A percentile compares a stretch with the other conserved stretches of the same genome.
Conservation (phyloP, 2,888 invertebrate species). For the Drosophila helvetica region DNA sequence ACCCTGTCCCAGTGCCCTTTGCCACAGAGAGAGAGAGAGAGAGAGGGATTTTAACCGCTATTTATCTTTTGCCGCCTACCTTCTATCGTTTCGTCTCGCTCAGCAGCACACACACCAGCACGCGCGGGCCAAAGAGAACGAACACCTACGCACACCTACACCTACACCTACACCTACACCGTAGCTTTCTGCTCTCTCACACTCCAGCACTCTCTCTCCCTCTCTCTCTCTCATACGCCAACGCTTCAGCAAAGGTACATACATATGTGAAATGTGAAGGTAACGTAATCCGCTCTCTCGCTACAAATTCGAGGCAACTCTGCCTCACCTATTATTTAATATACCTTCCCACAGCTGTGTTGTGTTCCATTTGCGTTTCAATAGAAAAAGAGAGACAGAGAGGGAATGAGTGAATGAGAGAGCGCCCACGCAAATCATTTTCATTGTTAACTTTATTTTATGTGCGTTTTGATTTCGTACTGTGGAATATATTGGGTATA, state of each 20-base stretch:
- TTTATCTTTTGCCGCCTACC: background rate
- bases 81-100: background rate
- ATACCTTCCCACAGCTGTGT: background rate
- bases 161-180: no score
- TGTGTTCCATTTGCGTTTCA: conserved; percentile 1
- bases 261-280: background rate
- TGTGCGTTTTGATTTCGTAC: conserved; percentile 53
- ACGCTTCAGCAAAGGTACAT: background rate
- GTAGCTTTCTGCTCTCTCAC: background rate
- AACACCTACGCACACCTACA: background rate
- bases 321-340: background rate
- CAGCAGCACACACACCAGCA: background rate
- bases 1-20: background rate
- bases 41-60: background rate
- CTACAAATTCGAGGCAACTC: background rate
- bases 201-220: no score
- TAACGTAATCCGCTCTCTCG: background rate
- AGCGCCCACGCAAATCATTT: conserved; percentile 64
- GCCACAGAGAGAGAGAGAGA: background rate
- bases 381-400: background rate
- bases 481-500: conserved; percentile 29
- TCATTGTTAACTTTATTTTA: conserved; percentile 52
- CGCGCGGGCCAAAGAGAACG: background rate
- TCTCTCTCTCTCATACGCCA: background rate
- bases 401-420: conserved; percentile 21